Evolutionary conservation across 2,113 vertebrate species (phyloP).

Genomic region (Nerophis ophidion): DNA sequence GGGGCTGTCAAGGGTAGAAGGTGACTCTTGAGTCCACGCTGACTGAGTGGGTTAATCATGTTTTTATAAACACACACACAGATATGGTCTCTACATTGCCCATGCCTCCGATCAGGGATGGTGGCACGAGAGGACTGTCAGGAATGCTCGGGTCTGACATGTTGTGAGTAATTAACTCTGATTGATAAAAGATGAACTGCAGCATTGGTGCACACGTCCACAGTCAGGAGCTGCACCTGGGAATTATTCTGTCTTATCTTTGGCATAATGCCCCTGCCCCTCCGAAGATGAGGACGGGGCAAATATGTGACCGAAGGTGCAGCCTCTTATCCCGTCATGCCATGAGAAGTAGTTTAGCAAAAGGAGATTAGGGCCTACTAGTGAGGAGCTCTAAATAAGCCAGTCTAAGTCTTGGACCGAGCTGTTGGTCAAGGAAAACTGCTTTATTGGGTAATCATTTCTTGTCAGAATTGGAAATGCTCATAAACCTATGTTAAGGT

Average conservation of each 20-base stretch:
- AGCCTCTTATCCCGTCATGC: conserved; percentile 23
- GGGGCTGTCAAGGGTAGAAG: conserved; percentile 7
- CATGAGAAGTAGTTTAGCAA: conserved; percentile 10
- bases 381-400: conserved; percentile 2
- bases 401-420: conserved; percentile 11
- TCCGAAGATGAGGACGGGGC: conserved; percentile 29
- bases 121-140: conserved; percentile 38
- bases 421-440: conserved; percentile 8
- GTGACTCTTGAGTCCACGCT: conserved; percentile 20
- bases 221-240: conserved; percentile 56
- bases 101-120: conserved; percentile 12
- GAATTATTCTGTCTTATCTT: conserved; percentile 60
- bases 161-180: conserved; percentile 73
- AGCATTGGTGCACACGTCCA: conserved; percentile 24
- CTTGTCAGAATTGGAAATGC: not conserved
- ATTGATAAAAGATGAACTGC: conserved; percentile 77
- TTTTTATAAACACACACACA: conserved; percentile 49
- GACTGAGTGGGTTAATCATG: conserved; percentile 48
- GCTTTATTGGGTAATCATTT: not conserved
- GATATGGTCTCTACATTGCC: conserved; percentile 33
- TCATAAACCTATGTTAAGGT: not conserved
- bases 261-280: conserved; percentile 50
- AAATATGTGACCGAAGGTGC: conserved; percentile 35
- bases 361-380: not conserved
- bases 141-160: conserved; percentile 69